Evolutionary conservation across 2,113 vertebrate species (phyloP), one percentile per base, ranked within the genome.

Genomic region (Phocoena sinus): DNA sequence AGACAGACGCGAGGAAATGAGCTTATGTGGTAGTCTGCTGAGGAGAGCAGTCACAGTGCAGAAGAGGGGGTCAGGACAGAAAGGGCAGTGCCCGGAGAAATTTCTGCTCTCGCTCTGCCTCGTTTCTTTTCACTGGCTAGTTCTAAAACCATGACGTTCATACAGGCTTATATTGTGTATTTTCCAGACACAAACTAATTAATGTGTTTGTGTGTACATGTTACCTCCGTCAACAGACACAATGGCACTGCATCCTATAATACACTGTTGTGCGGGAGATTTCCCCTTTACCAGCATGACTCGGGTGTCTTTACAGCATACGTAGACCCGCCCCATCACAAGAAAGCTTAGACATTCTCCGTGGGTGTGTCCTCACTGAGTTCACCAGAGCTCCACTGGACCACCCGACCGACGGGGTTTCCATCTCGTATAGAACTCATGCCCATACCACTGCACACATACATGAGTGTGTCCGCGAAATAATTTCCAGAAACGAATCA

Each of bases 281-380:
- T 18, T 5, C 41, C 8, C 50, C 9, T 56, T 38, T 28, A 28
- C 67, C 41, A 2, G 25, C 13, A 1, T 15, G 77, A 15, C 62
- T 2, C 41, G 18, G 38, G 18, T 25, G 8, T 6, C 41, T 60
- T 58, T 6, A 7, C 3, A 2, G 67, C 1, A 5, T 28, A 20
- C 15, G 12, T 7, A 41, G 5, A 10, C n/a, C 17, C 12, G 4
- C n/a, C 18, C n/a, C 74, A 6, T 53, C 14, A 10, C 4, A 12
- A 10, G 71, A 44, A 44, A 33, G 9, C 10, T 1, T 11, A 26
- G n/a, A 31, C 1, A 13, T 28, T 36, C n/a, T 0, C 25, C 6
- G 0, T 12, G 12, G 1, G 18, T 8, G 2, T 1, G 2, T 23
- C 20, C 7, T 63, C n/a, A 2, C 10, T 3, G 28, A 31, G 60